A percentile compares a stretch with the other conserved stretches of the same genome.
phyloP scores from a whole-genome alignment of 1,140 invertebrate genomes.

The Drosophila takahashii region DNA sequence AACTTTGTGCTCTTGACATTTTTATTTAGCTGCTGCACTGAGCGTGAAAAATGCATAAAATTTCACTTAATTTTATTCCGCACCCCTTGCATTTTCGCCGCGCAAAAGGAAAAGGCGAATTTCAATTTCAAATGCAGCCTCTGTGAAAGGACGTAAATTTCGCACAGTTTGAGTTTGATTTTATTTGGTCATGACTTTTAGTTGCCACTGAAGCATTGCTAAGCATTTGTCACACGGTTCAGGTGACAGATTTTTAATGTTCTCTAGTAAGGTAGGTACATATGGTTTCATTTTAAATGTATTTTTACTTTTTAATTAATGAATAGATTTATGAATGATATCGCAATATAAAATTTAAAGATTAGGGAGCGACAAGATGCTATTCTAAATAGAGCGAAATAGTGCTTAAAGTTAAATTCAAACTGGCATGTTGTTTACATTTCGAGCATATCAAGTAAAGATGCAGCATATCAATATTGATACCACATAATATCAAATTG shows the following conservation, averaged over 20 bases:
- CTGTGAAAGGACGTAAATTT: conserved; percentile 13
- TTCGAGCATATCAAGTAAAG: no score
- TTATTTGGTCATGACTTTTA: conserved; percentile 58
- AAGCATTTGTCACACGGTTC: conserved; percentile 19
- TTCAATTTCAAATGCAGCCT: conserved; percentile 51
- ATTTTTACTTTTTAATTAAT: no score
- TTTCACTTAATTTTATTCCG: conserved; percentile 78
- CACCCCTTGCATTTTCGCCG: conserved; percentile 5
- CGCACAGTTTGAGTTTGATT: conserved; percentile 25
- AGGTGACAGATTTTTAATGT: not conserved
- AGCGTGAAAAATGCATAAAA: conserved; percentile 84
- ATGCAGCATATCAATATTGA: no score
- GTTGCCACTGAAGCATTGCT: conserved; percentile 63
- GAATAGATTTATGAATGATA: no score
- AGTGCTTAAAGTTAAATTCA: no score
- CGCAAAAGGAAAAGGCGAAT: conserved; percentile 43
- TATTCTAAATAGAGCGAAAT: no score
- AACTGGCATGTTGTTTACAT: no score
- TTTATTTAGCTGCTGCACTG: conserved; percentile 80
- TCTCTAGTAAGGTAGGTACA: not conserved
- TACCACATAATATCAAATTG: no score
- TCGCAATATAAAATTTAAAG: no score
- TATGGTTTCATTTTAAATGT: no score
- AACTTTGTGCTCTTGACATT: conserved; percentile 78
- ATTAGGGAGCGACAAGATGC: no score